Evolutionary conservation across 1,140 invertebrate species (phyloP), one percentile per base, ranked within the genome.

Genomic region (Heliconius eleuchia): DNA sequence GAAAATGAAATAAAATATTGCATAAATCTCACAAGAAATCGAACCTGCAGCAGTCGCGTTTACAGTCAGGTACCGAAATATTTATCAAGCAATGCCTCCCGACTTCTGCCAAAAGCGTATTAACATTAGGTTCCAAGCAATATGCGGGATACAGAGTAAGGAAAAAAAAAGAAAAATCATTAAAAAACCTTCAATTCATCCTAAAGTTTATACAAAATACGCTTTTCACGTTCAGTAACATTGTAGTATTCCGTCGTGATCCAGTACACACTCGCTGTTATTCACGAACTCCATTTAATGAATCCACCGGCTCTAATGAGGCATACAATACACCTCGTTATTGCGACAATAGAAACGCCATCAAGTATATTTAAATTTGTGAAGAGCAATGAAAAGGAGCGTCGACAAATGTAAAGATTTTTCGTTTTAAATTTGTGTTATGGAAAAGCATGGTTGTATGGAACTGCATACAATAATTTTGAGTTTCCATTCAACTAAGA

Each of bases 281-380:
- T 66, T 66, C 60, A 66, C 23, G 11, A 66, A 66, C 60, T 66
- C 23, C 60, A n/a, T 66, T 66, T 66, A 66, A 66, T 66, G 60
- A 66, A 66, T 66, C 60, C 60, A 66, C 60, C 60, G 23, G 60
- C 60, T 27, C 60, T 66, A 66, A 66, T 66, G 60, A 66, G 60
- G 60, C 60, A 66, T 66, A 66, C 60, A 66, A 66, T 66, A 66
- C 60, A 66, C 60, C 60, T 66, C 60, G 60, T 66, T 66, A 66
- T 66, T 66, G 16, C 27, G 27, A 66, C 60, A 66, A 66, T 66
- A 66, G 60, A 11, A 66, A 66, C 18, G 13, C 23, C 60, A 66
- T 66, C 60, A 66, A 66, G 60, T 66, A 30, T 66, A 66, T 66
- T 66, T 66, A 66, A 66, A 66, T 66, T 66, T 66, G 60, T 66